Base-by-base conservation (phyloP, 2,797 vertebrate genomes). In the Takifugu ocellatus region DNA sequence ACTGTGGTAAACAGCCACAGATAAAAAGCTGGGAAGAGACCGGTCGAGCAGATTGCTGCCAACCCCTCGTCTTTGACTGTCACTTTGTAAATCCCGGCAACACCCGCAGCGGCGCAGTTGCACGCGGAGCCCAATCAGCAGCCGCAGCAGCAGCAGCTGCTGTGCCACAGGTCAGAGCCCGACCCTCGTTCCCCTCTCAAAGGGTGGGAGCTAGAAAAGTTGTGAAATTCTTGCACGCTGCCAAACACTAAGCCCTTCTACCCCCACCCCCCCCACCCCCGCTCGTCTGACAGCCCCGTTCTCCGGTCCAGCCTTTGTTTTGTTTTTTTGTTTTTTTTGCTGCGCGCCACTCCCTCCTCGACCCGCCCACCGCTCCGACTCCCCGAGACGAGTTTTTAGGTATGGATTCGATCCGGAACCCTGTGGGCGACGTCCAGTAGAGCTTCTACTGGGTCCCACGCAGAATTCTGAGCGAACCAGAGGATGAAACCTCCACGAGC, bases 161-260 rank as follows among this genome's bases (percentile, higher is more conserved):
- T 84, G 87, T 75, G 74, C 69, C 61, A 81, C 15, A 60, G 85
- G 84, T 90, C 88, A 87, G 66, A 71, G 76, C 60, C 74, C 45
- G 76, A 85, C 77, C 78, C 72, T 68, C 49, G 75, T 33, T 39
- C 51, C 59, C 72, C 76, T 84, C 64, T 74, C 56, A 75, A 84
- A 67, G 78, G 77, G 81, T 81, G 79, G 83, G 74, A 89, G 75
- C 78, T 49, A 52, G 61, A 87, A 67, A 67, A 88, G 77, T 87
- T 87, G 87, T 87, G 84, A 90, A 91, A 85, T 84, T 85, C 74
- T 84, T 81, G 62, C 68, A 83, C 61, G 47, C 66, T 82, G 82
- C 87, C 87, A 88, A 79, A 81, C 77, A 78, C 72, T 64, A 74
- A 80, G 63, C 63, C 54, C 66, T 61, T 14, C 59, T 49, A 51